phyloP scores from a whole-genome alignment of 2,113 vertebrate species.

The Aix galericulata region DNA sequence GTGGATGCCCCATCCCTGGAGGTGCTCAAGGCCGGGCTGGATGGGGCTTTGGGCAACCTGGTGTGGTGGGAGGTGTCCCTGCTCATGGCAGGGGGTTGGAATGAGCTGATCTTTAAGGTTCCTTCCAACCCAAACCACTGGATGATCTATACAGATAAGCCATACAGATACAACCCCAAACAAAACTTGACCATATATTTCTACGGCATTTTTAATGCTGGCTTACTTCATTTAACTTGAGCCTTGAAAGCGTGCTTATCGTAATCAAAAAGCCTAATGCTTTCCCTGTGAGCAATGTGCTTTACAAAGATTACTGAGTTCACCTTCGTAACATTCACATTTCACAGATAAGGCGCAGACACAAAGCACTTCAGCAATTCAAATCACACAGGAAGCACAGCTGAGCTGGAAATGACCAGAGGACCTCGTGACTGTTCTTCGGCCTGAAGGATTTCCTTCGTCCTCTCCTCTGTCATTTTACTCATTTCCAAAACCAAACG shows the following conservation, averaged over 20 bases:
- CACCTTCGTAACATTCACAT: not conserved
- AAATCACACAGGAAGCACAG: not conserved
- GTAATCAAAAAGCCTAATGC: not conserved
- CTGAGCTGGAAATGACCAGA: slow-evolving; percentile 34
- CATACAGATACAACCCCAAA: not conserved
- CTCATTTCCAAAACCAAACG: not conserved
- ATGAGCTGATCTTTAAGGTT: no score
- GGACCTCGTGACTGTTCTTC: not conserved
- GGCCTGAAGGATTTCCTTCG: not conserved
- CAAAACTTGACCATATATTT: not conserved
- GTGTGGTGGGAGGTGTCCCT: no score
- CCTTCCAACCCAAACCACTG: no score
- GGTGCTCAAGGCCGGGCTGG: no score
- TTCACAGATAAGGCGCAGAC: slow-evolving; percentile 28
- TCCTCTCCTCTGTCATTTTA: not conserved
- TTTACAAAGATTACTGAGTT: not conserved
- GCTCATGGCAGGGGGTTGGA: no score
- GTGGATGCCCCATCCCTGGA: no score
- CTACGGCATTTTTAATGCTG: not conserved
- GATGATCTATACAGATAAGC: not conserved
- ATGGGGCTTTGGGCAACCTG: no score
- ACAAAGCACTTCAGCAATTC: slow-evolving; percentile 26
- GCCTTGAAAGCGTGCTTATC: slow-evolving; percentile 27
- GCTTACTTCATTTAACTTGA: slow-evolving; percentile 18
- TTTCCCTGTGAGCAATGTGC: slow-evolving; percentile 32